Conservation (phyloP, 2,797 vertebrate genomes). For the Pseudopleuronectes americanus region DNA sequence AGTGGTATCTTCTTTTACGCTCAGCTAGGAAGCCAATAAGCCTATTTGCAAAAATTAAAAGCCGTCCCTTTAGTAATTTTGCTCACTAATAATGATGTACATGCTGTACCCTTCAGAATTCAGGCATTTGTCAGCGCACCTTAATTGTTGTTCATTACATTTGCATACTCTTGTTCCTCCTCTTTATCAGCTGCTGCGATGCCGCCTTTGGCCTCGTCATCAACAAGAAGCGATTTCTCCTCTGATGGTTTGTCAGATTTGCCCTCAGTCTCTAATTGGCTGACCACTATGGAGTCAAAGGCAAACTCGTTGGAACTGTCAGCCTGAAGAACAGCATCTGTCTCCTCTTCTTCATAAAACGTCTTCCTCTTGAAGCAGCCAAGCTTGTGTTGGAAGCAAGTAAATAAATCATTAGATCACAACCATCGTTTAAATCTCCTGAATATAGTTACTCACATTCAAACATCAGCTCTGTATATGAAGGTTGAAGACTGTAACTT, state of each 20-base stretch:
- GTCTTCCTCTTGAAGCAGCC: slow-evolving; percentile 75
- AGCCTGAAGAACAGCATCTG: background rate
- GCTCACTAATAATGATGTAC: background rate
- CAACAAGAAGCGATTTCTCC: background rate
- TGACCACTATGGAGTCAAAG: fast-evolving
- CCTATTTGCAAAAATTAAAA: background rate
- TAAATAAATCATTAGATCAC: slow-evolving; percentile 14
- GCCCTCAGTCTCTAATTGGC: background rate
- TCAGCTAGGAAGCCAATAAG: background rate
- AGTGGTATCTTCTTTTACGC: background rate
- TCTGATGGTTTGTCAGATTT: slow-evolving; percentile 16
- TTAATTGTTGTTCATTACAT: background rate
- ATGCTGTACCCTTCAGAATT: background rate
- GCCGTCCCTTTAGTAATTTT: background rate
- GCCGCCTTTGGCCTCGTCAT: background rate
- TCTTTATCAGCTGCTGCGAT: fast-evolving
- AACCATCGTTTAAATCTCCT: background rate
- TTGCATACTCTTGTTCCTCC: background rate
- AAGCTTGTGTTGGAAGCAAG: slow-evolving; percentile 52
- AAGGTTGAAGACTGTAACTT: background rate
- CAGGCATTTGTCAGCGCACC: too few relatives aligned
- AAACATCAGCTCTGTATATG: background rate
- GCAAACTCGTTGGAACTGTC: fast-evolving
- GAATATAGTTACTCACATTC: background rate
- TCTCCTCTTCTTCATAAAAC: background rate